Base-by-base conservation (phyloP, 64 coral and sea anemone genomes). In the Anthopleura sola region DNA sequence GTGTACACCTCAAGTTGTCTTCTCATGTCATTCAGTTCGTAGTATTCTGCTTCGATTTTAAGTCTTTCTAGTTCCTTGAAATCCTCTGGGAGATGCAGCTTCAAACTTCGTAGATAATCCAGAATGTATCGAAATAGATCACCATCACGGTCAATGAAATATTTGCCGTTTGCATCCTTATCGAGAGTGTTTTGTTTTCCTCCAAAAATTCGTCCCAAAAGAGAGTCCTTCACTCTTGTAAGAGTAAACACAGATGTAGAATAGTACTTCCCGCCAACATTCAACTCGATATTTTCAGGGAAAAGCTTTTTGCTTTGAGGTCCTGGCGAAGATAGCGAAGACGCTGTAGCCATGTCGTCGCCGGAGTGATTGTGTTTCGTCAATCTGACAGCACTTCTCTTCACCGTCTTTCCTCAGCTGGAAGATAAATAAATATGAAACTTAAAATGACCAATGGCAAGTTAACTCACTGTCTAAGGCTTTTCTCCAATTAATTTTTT, bases 241-340 rank as follows among this genome's bases (percentile, higher is more conserved):
- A 96, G 36, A 3, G 94, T 96, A 19, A 96, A 88, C 5, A 96
- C 90, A 17, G 94, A 90, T 2, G 94, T 96, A 0, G 94, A 96
- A 69, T 89, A 96, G 46, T 83, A 96, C 83, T 96, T 96, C 18
- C 94, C 94, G 15, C 94, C 94, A 37, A 96, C 90, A 62, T 96
- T 96, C 2, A 96, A 62, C 37, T 96, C 94, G 34, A 92, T 97
- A 38, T 97, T 97, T 64, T 97, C 94, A 2, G 94, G 94, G 36
- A 97, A 97, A 36, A 97, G 75, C 47, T 87, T 91, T 23, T 91
- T 91, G 46, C 44, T 76, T 38, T 80, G 46, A 51, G 75, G 46
- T 33, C 82, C 84, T 83, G 83, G 57, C 64, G 85, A 88, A 34
- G 79, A 49, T 20, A 55, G 36, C 6, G 18, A 84, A 36, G 85